Conservation (phyloP, 2,797 vertebrate genomes). For the Sciurus carolinensis region DNA sequence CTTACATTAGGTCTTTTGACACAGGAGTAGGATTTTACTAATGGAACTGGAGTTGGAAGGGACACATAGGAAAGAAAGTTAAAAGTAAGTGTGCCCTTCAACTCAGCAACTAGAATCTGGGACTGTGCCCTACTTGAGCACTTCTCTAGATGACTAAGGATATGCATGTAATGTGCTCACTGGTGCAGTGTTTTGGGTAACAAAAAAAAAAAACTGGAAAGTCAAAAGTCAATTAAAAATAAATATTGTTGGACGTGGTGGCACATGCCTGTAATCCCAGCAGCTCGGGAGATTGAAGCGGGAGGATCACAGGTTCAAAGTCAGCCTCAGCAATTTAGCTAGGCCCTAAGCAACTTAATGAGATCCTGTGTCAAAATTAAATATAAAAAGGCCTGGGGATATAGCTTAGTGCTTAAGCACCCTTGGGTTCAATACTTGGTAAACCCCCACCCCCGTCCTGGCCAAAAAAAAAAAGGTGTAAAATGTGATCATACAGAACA, state of each 20-base stretch:
- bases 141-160: neutral
- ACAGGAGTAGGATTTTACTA: neutral
- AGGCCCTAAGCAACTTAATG: too few species aligned
- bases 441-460: too few species aligned
- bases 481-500: neutral
- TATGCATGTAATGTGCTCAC: neutral
- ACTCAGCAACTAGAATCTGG: neutral
- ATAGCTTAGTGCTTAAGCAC: too few species aligned
- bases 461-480: neutral
- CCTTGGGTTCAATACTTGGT: too few species aligned
- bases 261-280: too few species aligned
- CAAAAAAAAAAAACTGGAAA: neutral
- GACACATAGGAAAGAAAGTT: neutral
- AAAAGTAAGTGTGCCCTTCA: neutral
- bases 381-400: too few species aligned
- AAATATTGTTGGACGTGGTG: neutral
- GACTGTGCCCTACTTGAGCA: neutral
- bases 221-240: neutral
- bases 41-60: neutral
- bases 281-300: too few species aligned
- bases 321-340: too few species aligned
- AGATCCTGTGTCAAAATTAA: too few species aligned
- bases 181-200: neutral
- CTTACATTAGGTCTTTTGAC: conserved; percentile 16
- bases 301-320: too few species aligned